These are phyloP conservation scores for Colinus virginianus DNA, from an alignment of 2,113 vertebrate genomes.

Conservation along the genomic window DNA sequence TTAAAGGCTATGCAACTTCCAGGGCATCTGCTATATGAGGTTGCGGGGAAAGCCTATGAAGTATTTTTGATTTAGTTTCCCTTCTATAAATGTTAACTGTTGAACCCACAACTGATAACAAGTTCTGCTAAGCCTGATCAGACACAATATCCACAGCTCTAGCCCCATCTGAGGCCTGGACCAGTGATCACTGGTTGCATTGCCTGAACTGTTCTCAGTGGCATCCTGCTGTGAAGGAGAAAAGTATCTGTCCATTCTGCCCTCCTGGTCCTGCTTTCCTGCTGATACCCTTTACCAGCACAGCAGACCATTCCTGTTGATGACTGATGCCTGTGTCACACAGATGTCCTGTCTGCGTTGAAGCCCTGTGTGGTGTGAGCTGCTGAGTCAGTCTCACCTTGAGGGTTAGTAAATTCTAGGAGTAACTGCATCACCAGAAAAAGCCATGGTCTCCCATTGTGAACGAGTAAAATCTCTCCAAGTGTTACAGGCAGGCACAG, in stretches of 20 bases:
- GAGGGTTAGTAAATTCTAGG: too few species aligned
- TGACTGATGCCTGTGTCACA: fast-evolving
- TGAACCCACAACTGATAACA: background rate
- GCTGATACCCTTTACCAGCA: background rate
- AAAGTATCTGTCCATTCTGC: background rate
- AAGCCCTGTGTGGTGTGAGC: background rate
- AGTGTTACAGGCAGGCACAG: background rate
- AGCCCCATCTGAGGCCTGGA: background rate
- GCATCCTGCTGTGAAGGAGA: background rate
- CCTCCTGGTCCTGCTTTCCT: background rate
- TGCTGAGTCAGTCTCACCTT: fast-evolving
- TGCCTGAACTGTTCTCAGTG: fast-evolving
- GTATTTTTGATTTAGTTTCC: background rate
- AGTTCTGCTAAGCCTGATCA: background rate
- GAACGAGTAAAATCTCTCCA: background rate
- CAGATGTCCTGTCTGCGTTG: background rate
- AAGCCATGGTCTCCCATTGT: background rate
- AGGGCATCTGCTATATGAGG: fast-evolving
- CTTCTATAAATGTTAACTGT: background rate
- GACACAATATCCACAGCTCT: fast-evolving
- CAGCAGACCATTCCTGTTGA: background rate
- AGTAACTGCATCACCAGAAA: background rate
- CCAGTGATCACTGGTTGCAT: fast-evolving
- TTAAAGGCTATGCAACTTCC: background rate
- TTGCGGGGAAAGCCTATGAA: background rate